Base-by-base conservation (phyloP, 1,140 invertebrate species). In the Drosophila rhopaloa region DNA sequence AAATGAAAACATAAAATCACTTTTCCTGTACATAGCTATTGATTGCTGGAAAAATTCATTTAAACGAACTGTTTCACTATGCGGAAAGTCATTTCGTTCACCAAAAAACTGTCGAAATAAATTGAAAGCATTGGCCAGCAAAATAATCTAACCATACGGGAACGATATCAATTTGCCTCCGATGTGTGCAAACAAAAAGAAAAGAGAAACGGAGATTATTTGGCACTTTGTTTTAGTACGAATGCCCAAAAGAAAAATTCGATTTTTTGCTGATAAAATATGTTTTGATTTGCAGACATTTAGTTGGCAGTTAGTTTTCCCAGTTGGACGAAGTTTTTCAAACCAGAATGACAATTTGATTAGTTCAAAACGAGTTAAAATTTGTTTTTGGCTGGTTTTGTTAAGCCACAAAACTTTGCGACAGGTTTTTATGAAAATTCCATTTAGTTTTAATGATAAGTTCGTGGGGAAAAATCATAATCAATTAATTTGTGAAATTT, bases 261-360 rank as follows among this genome's bases (percentile, higher is more conserved):
- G 37, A 71, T 58, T 43, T 68, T 57, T 37, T 40, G 14, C 19
- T 10, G 9, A 50, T 43, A 74, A 77, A 79, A 74, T 75, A 59
- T 76, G 54, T 79, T 76, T 71, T 63, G 54, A 76, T 70, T 71
- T 65, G 29, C 55, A 48, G 61, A 62, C 57, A 74, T 60, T 67
- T 48, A 57, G 43, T 51, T 60, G 29, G 40, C 54, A 38, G 65
- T 71, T 71, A 47, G 67, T 71, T 71, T 48, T 19, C 40, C 29
- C 29, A 27, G 29, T 43, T 19, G 32, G 13, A 27, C 32, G 56
- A 68, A 77, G 37, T 70, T 81, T 53, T 50, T 48, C 8, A 14
- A 58, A 9, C 16, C 40, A 51, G 32, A 56, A 81, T 77, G 58
- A 40, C 70, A 82, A 73, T 82, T 75, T 61, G 62, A 82, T 78